These are phyloP conservation scores for Trichonephila inaurata DNA, from an alignment of 1,140 invertebrate species.

Conservation along the genomic window DNA sequence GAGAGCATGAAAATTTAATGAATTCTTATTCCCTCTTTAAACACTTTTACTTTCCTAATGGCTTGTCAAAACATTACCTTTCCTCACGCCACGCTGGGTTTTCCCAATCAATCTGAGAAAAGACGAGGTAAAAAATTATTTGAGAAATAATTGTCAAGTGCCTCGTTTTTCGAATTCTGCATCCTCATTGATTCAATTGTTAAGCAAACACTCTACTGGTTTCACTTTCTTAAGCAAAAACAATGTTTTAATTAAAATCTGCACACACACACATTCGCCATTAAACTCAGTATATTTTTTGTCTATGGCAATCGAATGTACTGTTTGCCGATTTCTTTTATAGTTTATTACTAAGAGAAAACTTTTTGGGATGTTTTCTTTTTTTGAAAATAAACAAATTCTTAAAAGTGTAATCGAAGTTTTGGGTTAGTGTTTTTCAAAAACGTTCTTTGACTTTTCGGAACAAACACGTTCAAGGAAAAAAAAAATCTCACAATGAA, in stretches of 20 bases:
- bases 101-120: not conserved
- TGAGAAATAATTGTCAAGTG: not conserved
- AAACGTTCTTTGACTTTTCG: no score
- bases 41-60: not conserved
- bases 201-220: not conserved
- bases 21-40: constrained; percentile 9
- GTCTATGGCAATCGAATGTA: no score
- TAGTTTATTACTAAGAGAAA: no score
- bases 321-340: no score
- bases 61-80: not conserved
- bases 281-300: not conserved
- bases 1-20: constrained; percentile 39
- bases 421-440: no score
- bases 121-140: not conserved
- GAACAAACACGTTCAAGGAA: no score
- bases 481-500: no score
- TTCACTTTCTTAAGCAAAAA: not conserved
- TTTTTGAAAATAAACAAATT: no score
- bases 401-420: no score
- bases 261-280: no score
- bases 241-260: not conserved
- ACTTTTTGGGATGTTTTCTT: no score
- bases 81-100: not conserved
- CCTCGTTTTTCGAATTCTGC: not conserved
- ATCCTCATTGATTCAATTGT: not conserved